phyloP scores from a whole-genome alignment of 2,797 vertebrate genomes.

The Phoeniculus purpureus region DNA sequence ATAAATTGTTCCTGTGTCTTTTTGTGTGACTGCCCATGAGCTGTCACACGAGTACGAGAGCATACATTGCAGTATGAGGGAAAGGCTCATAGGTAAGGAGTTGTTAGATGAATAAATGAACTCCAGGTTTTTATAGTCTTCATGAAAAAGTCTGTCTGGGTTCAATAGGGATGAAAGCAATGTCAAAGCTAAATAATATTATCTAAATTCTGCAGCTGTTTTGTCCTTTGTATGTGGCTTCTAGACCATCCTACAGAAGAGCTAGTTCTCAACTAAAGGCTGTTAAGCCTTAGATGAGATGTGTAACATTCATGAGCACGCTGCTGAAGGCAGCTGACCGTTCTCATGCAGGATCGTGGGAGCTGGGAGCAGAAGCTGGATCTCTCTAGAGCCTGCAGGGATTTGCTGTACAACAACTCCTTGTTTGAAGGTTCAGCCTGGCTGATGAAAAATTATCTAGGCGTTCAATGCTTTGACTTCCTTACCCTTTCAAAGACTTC shows the following conservation, averaged over 20 bases:
- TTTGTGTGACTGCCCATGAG: background rate
- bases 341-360: background rate
- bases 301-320: rapidly evolving
- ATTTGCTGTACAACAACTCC: background rate
- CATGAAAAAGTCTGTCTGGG: background rate
- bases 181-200: background rate
- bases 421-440: background rate
- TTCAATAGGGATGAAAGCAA: background rate
- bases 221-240: background rate
- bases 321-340: background rate
- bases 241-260: background rate
- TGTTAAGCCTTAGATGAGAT: background rate
- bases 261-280: background rate
- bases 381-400: background rate
- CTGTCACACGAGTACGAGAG: background rate
- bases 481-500: background rate
- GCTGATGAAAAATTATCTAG: background rate
- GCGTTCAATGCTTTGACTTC: background rate
- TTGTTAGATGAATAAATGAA: background rate
- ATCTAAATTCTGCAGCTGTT: background rate
- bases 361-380: background rate
- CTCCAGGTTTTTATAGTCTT: background rate
- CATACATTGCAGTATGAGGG: background rate
- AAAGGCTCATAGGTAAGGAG: background rate
- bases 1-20: background rate